These are phyloP conservation scores for Sisor rabdophorus DNA, from an alignment of 2,113 vertebrate genomes.

Conservation along the genomic window DNA sequence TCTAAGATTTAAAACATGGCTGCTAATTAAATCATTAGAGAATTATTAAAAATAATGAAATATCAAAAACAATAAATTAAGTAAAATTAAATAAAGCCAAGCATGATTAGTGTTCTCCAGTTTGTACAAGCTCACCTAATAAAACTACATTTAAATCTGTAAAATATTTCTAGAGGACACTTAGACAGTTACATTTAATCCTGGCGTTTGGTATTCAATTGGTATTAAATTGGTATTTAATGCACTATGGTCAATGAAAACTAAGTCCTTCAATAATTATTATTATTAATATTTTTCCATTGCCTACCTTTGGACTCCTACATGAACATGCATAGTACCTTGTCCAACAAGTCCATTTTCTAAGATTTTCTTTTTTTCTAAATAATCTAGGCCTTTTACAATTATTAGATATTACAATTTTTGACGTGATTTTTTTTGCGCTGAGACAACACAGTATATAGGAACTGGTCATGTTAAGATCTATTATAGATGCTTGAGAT, in stretches of 20 bases:
- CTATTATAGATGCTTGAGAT: conserved; percentile 4
- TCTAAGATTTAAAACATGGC: too few relatives aligned
- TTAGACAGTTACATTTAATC: not conserved
- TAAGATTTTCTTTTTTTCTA: not conserved
- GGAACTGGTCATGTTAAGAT: conserved; percentile 2
- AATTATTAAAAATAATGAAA: not conserved
- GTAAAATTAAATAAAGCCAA: not conserved
- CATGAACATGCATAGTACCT: too few relatives aligned
- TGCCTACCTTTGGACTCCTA: not conserved
- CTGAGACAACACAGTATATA: conserved; percentile 10
- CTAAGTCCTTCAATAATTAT: not conserved
- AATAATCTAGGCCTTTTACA: not conserved
- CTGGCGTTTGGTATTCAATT: not conserved
- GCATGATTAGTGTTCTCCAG: not conserved
- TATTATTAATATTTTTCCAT: not conserved
- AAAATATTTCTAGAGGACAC: not conserved
- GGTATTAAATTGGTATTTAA: too few relatives aligned
- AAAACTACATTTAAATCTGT: not conserved
- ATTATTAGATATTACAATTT: not conserved
- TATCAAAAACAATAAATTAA: not conserved
- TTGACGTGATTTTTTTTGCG: not conserved
- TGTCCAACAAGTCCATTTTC: not conserved
- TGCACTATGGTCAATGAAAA: not conserved
- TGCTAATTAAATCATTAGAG: too few relatives aligned
- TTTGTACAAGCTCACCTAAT: not conserved